Evolutionary conservation across 1,140 invertebrate species (phyloP).

Genomic region (Trissolcus basalis): DNA sequence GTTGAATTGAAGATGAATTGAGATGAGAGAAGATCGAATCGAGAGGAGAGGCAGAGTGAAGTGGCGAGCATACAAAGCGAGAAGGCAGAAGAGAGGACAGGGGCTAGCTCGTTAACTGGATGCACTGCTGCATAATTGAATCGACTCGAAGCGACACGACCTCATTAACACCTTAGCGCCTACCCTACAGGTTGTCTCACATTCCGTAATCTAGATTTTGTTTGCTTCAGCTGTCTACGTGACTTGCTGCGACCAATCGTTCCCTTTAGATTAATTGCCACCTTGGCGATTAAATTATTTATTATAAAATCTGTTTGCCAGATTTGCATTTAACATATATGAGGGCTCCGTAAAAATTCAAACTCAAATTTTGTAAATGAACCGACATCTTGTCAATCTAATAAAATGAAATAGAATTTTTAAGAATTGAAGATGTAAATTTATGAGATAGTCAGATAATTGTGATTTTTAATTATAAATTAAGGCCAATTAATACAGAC

Average conservation of each 20-base stretch:
- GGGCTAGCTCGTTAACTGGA: constrained; percentile 72
- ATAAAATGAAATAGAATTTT: no score
- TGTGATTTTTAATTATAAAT: no score
- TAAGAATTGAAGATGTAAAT: no score
- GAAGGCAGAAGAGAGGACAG: constrained; percentile 61
- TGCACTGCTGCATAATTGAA: constrained; percentile 74
- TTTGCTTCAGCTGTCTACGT: constrained; percentile 41
- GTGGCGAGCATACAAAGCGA: constrained; percentile 1
- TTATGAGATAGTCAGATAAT: no score
- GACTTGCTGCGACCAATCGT: constrained; percentile 26
- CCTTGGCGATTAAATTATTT: constrained; percentile 23
- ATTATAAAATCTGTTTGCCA: not conserved
- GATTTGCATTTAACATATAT: not conserved
- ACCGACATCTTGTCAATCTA: no score
- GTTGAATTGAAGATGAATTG: constrained; percentile 50
- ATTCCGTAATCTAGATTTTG: constrained; percentile 65
- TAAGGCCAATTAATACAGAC: no score
- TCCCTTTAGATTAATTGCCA: constrained; percentile 35
- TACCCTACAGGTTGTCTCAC: constrained; percentile 74
- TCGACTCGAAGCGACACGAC: constrained; percentile 75
- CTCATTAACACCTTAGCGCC: constrained; percentile 76
- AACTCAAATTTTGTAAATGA: no score
- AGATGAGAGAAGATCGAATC: constrained; percentile 37
- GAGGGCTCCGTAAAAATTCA: no score
- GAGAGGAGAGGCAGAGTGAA: constrained; percentile 18